Evolutionary conservation across 2,888 invertebrate genomes (phyloP).

Genomic region (Meliscaeva auricollis): DNA sequence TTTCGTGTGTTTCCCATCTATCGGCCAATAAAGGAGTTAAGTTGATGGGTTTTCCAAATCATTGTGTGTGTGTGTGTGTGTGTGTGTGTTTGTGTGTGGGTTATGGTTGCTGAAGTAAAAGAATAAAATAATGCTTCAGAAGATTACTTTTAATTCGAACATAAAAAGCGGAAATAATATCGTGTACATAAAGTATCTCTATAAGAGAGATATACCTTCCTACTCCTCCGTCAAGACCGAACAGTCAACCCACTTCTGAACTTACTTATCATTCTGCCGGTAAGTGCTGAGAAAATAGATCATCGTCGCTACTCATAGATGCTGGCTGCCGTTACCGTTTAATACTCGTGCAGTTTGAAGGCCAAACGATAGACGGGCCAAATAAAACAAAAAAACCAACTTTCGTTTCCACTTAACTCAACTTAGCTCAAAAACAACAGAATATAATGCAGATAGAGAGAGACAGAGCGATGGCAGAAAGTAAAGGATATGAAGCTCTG

Average conservation of each 20-base stretch:
- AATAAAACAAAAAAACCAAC: constrained; percentile 15
- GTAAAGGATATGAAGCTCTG: not conserved
- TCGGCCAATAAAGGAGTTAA: constrained; percentile 64
- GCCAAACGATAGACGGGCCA: constrained; percentile 52
- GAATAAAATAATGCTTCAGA: constrained; percentile 62
- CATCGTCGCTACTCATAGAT: constrained; percentile 46
- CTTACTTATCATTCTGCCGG: constrained; percentile 35
- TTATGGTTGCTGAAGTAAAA: not conserved
- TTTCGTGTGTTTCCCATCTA: constrained; percentile 58
- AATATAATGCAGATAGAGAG: not conserved
- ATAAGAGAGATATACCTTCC: not conserved
- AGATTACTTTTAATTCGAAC: constrained; percentile 73
- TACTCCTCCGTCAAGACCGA: not conserved
- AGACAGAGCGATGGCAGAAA: not conserved
- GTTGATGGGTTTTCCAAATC: constrained; percentile 55
- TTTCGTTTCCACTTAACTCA: constrained; percentile 5
- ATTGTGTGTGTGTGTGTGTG: constrained; percentile 3
- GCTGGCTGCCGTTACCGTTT: constrained; percentile 17
- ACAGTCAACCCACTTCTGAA: constrained; percentile 22
- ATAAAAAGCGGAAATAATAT: constrained; percentile 51
- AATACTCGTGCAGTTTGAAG: constrained; percentile 61
- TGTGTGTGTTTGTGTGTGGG: constrained; percentile 20
- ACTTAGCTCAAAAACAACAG: constrained; percentile 12
- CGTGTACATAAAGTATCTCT: constrained; percentile 24
- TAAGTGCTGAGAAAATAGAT: constrained; percentile 45